These are phyloP conservation scores for Leucoraja erinaceus DNA, from an alignment of 2,113 vertebrate genomes.

Conservation along the genomic window DNA sequence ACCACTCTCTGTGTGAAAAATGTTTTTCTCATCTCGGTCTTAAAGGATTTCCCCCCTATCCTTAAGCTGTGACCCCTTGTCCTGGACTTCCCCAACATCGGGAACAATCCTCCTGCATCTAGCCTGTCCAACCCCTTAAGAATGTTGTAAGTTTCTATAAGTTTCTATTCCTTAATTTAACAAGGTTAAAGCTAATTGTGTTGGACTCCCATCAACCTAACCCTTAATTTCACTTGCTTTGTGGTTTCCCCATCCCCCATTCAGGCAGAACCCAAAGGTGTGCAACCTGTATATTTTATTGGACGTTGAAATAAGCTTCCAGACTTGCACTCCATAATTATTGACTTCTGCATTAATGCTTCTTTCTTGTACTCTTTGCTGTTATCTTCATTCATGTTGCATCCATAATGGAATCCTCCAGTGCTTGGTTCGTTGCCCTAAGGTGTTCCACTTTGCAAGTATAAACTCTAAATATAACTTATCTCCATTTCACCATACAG, in stretches of 20 bases:
- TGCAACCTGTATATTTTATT: neutral
- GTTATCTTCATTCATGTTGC: neutral
- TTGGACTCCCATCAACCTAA: neutral
- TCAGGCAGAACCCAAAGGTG: neutral
- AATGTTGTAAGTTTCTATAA: too few relatives aligned
- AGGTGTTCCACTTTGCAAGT: neutral
- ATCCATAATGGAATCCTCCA: neutral
- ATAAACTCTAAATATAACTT: neutral
- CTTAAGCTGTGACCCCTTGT: too few relatives aligned
- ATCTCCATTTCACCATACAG: neutral
- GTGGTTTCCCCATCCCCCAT: neutral
- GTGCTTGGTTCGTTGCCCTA: neutral
- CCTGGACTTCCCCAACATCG: too few relatives aligned
- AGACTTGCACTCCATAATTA: neutral
- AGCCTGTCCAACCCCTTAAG: too few relatives aligned
- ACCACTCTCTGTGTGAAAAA: too few relatives aligned
- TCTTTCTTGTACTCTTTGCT: neutral
- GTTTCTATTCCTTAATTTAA: neutral
- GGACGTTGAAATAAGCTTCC: neutral
- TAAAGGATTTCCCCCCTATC: too few relatives aligned
- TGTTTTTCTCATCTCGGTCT: too few relatives aligned
- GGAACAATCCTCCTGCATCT: too few relatives aligned
- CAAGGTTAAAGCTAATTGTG: neutral
- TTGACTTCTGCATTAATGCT: neutral
- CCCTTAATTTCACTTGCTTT: neutral